Percentiles rank a stretch among this genome's conserved stretches.
Evolutionary conservation across 2,797 vertebrate species (phyloP).

Genomic region (Gobio occitaniae): DNA sequence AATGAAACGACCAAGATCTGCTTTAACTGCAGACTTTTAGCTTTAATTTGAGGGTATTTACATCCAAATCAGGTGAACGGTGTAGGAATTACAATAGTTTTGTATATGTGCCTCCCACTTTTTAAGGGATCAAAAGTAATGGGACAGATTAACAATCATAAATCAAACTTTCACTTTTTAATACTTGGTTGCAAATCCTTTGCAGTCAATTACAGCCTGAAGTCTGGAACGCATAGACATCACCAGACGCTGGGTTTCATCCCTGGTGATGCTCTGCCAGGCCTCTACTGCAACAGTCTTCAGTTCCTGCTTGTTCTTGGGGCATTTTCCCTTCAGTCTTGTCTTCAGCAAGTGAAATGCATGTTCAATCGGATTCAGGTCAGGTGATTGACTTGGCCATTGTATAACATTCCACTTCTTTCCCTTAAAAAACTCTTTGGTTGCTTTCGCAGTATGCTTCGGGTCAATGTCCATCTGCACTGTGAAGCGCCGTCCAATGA

Average conservation of each 20-base stretch:
- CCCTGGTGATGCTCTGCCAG: neutral
- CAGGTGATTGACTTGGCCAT: too few relatives aligned
- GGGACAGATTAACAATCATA: neutral
- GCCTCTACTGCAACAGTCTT: too few relatives aligned
- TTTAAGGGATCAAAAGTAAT: too few relatives aligned
- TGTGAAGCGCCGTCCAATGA: slow-evolving; percentile 55
- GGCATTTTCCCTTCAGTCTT: too few relatives aligned
- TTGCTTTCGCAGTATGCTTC: slow-evolving; percentile 44
- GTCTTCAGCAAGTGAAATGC: too few relatives aligned
- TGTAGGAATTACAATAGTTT: too few relatives aligned
- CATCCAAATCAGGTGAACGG: slow-evolving; percentile 33
- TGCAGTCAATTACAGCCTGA: slow-evolving; percentile 26
- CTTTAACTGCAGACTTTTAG: too few relatives aligned
- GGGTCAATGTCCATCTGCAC: slow-evolving; percentile 60
- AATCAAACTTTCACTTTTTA: slow-evolving; percentile 15
- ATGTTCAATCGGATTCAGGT: too few relatives aligned
- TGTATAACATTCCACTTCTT: too few relatives aligned
- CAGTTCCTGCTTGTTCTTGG: too few relatives aligned
- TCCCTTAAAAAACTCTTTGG: neutral
- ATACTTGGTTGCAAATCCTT: slow-evolving; percentile 31
- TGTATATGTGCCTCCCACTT: too few relatives aligned
- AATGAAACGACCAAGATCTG: too few relatives aligned
- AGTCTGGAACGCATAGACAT: slow-evolving; percentile 9
- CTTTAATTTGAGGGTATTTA: slow-evolving; percentile 38
- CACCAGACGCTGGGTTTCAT: slow-evolving; percentile 9